Evolutionary conservation across 1,140 invertebrate genomes (phyloP), one percentile per base, ranked within the genome.

Genomic region (Eubasilissa regina): DNA sequence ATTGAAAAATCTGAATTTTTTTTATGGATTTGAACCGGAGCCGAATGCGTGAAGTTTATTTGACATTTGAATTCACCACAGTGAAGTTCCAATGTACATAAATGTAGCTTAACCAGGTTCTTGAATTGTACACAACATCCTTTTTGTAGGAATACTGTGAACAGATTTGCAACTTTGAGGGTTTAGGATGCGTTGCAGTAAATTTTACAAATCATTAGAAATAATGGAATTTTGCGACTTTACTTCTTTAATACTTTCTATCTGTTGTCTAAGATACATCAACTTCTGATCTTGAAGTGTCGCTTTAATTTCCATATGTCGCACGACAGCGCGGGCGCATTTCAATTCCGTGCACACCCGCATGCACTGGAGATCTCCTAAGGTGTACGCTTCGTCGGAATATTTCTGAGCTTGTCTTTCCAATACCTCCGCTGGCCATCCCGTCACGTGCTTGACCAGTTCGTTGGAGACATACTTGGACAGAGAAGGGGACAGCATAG

Each of bases 221-320:
- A 77, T 78, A 15, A 83, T 80, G 45, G 78, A 93, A 91, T 94
- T 94, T 90, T 94, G 93, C 86, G 92, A 93, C 89, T 94, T 94
- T 89, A 94, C 89, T 86, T 93, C 92, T 91, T 94, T 93, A 85
- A 94, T 85, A 84, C 90, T 92, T 88, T 93, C 92, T 84, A 94
- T 94, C 90, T 94, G 93, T 88, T 94, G 93, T 86, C 93, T 92
- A 80, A 94, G 90, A 89, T 94, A 94, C 86, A 94, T 90, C 89
- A 94, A 92, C 94, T 95, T 95, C 91, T 96, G 95, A 91, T 97
- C 95, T 90, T 96, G 94, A 85, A 97, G 89, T 79, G 95, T 97
- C 56, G 95, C 94, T 90, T 96, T 95, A 85, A 96, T 96, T 91
- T 97, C 95, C 77, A 94, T 94, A 82, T 96, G 90, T 85, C 96